Percentiles rank a stretch among this genome's conserved stretches.
These are phyloP conservation scores for Acridotheres tristis DNA, from an alignment of 2,797 vertebrate species.

Conservation along the genomic window DNA sequence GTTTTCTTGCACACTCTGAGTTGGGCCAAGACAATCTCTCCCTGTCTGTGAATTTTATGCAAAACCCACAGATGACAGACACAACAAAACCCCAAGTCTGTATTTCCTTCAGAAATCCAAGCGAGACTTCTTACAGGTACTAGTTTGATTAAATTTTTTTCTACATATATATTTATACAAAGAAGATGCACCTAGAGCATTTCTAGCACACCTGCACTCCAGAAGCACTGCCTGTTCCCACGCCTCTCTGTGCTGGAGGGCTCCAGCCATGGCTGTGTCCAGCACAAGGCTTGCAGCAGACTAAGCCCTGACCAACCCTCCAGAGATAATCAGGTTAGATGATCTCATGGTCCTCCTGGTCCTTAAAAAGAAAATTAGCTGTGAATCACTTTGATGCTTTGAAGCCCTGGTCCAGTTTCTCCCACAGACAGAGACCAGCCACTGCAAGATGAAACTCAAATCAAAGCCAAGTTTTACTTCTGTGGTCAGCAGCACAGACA, in stretches of 20 bases:
- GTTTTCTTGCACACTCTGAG: neutral
- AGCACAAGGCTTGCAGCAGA: neutral
- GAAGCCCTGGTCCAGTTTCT: conserved; percentile 4
- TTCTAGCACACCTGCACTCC: neutral
- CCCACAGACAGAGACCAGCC: neutral
- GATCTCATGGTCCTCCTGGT: conserved; percentile 31
- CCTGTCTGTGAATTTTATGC: neutral
- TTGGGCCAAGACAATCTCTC: neutral
- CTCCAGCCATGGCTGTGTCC: neutral
- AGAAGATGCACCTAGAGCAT: neutral
- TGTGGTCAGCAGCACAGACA: neutral
- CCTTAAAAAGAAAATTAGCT: conserved; percentile 21
- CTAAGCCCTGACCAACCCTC: neutral
- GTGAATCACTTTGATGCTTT: conserved; percentile 26
- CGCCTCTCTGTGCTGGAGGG: neutral
- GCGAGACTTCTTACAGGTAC: neutral
- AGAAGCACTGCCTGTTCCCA: neutral
- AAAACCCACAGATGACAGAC: neutral
- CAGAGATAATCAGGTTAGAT: conserved; percentile 28
- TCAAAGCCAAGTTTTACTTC: neutral
- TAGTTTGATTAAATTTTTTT: neutral
- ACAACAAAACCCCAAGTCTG: neutral
- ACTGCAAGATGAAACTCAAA: conserved; percentile 19
- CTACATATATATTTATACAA: neutral
- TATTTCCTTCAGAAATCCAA: neutral